phyloP scores from a whole-genome alignment of 2,888 invertebrate species.

The Theretra japonica region DNA sequence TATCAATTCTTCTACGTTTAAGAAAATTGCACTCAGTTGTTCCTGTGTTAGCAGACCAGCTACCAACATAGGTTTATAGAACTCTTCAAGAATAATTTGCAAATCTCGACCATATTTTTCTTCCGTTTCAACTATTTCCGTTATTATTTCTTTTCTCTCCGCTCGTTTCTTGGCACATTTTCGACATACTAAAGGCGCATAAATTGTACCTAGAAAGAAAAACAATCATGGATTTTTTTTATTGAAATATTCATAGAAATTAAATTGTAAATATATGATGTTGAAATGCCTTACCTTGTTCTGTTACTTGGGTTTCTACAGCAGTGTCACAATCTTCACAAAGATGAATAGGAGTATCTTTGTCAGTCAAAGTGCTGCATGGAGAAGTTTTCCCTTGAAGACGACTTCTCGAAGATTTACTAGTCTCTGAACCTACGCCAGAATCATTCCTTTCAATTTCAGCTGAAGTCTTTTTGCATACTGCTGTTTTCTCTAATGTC shows the following conservation, averaged over 20 bases:
- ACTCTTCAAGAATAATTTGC: slow-evolving; percentile 96
- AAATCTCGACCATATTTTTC: slow-evolving; percentile 97
- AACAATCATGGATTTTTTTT: slow-evolving; percentile 25
- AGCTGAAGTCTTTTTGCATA: slow-evolving; percentile 85
- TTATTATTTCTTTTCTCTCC: slow-evolving; percentile 96
- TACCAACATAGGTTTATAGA: slow-evolving; percentile 96
- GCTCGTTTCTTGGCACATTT: slow-evolving; percentile 95
- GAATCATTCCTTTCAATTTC: slow-evolving; percentile 97
- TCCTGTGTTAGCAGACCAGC: slow-evolving; percentile 96
- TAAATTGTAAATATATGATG: background rate
- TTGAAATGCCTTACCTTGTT: slow-evolving; percentile 79
- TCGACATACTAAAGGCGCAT: slow-evolving; percentile 92
- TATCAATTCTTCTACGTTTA: slow-evolving; percentile 96
- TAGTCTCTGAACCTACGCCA: slow-evolving; percentile 96
- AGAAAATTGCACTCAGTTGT: slow-evolving; percentile 95
- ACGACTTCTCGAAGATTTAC: slow-evolving; percentile 92
- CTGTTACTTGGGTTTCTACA: slow-evolving; percentile 90
- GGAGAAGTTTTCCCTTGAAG: slow-evolving; percentile 86
- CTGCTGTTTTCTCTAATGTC: slow-evolving; percentile 81
- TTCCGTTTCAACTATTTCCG: slow-evolving; percentile 98
- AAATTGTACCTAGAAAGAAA: slow-evolving; percentile 86
- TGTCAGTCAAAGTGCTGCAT: slow-evolving; percentile 77
- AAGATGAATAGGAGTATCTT: slow-evolving; percentile 86
- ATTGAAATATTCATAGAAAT: background rate
- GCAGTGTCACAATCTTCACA: slow-evolving; percentile 95